phyloP scores from a whole-genome alignment of 2,888 invertebrate species.

The Gymnoscelis rufifasciata region DNA sequence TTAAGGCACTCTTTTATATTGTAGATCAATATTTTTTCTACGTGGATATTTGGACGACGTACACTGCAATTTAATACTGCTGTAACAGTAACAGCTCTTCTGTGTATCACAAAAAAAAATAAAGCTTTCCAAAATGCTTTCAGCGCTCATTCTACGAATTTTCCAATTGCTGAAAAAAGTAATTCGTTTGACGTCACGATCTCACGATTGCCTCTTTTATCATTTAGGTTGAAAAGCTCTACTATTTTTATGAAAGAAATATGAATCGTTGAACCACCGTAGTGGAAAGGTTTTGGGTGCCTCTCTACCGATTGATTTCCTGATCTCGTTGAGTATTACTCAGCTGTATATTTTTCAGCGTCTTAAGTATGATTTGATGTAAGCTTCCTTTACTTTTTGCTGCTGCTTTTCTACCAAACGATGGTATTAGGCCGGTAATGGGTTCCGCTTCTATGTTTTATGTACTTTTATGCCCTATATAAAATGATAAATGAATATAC shows the following conservation, averaged over 20 bases:
- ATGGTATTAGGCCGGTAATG: not conserved
- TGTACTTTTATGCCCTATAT: not conserved
- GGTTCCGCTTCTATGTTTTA: not conserved
- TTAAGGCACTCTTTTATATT: too few species aligned
- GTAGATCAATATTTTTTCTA: too few species aligned
- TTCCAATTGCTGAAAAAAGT: not conserved
- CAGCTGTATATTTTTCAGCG: slow-evolving; percentile 9
- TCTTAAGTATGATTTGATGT: slow-evolving; percentile 19
- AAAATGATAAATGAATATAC: not conserved
- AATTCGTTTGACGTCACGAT: not conserved
- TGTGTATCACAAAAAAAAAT: too few species aligned
- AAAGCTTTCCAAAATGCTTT: too few species aligned
- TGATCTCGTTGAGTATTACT: slow-evolving; percentile 21
- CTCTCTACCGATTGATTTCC: slow-evolving; percentile 32
- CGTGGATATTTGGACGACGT: too few species aligned
- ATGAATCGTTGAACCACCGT: slow-evolving; percentile 32
- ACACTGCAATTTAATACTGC: too few species aligned
- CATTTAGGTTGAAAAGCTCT: slow-evolving; percentile 32
- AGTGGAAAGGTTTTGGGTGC: slow-evolving; percentile 28
- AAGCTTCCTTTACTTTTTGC: slow-evolving; percentile 2
- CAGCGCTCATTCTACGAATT: too few species aligned
- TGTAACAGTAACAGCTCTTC: too few species aligned
- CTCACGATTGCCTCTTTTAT: slow-evolving; percentile 28
- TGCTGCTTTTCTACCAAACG: slow-evolving; percentile 3
- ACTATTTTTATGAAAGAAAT: slow-evolving; percentile 36